Base-by-base conservation (phyloP, 2,113 vertebrate genomes). In the Damaliscus lunatus region DNA sequence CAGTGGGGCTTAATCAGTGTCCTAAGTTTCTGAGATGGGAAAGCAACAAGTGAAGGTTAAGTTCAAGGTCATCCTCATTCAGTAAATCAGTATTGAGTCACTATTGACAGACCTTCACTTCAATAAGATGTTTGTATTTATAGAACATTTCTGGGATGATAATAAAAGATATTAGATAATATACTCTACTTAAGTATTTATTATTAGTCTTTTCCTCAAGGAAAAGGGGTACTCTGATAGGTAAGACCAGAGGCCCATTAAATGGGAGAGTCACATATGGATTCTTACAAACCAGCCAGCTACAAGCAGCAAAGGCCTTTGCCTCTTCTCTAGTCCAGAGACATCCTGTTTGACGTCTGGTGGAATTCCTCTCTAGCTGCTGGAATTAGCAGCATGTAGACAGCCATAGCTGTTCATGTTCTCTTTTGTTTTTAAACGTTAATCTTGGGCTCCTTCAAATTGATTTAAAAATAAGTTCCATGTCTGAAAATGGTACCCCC, bases 401-500 rank as follows among this genome's bases (percentile, higher is more conserved):
- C n/a, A 96, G 36, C 60, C 33, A 11, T 71, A 53, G 53, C 64
- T 64, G 12, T 81, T 91, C 29, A n/a, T 59, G 50, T 71, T 96
- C 48, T 59, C 19, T 83, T 91, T 89, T 57, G 3, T 60, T 94
- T 80, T 89, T 96, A 71, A 92, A 55, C 57, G 92, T 98, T 82
- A 40, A 94, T 86, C 40, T 71, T 77, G 96, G 88, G 33, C 10
- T 89, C 85, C 85, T 91, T 95, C 85, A 27, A 74, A 46, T 80
- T 97, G 83, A 33, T 62, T 97, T 97, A 83, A 95, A 96, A 98
- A 97, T 98, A 97, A 98, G 46, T 55, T 90, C 86, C 96, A 25
- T 97, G 36, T 97, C n/a, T 40, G 16, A 60, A 97, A 83, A 78
- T 67, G 60, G 31, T 92, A 88, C 36, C 15, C 15, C 6, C 85